Base-by-base conservation (phyloP, 2,888 invertebrate species). In the Drosophila colorata region DNA sequence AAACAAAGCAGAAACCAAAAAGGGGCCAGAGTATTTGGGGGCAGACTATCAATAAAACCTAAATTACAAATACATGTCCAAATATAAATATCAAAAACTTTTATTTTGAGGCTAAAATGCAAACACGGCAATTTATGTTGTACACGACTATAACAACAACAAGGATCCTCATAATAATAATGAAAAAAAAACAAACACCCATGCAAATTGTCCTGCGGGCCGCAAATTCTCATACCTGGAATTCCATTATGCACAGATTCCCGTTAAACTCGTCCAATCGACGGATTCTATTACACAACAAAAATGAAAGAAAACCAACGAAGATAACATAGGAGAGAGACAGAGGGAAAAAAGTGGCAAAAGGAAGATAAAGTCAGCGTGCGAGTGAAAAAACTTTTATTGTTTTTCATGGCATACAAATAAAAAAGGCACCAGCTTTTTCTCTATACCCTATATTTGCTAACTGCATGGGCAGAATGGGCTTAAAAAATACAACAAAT, bases 61-160 rank as follows among this genome's bases (percentile, higher is more conserved):
- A 81, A 84, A 80, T 78, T 81, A 76, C 85, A 80, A 75, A 80
- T 68, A 71, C 74, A 80, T 80, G 70, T 59, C 43, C 60, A 60
- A 41, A 81, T 61, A 68, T 56, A 74, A 71, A 74, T 67, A 70
- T 59, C 43, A 58, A 56, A 63, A 59, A 56, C 58, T 65, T 80
- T 77, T 63, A 71, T 63, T 46, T 47, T 25, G 63, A 46, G 56
- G 61, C 59, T 48, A 67, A 63, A 78, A 78, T 77, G 79, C 78
- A 80, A 84, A 78, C 84, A 80, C 78, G 69, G 72, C 78, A 81
- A 84, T 84, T 84, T 55, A 48, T 77, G 80, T 61, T 59, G 37
- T 40, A 56, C 53, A 67, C 13, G 14, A 46, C 18, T 3, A 63
- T 28, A 37, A 33, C 43, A 46, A 47, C 43, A 46, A 57, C 49